phyloP scores from a whole-genome alignment of 2,888 invertebrate genomes.

The Drosophila rubida region DNA sequence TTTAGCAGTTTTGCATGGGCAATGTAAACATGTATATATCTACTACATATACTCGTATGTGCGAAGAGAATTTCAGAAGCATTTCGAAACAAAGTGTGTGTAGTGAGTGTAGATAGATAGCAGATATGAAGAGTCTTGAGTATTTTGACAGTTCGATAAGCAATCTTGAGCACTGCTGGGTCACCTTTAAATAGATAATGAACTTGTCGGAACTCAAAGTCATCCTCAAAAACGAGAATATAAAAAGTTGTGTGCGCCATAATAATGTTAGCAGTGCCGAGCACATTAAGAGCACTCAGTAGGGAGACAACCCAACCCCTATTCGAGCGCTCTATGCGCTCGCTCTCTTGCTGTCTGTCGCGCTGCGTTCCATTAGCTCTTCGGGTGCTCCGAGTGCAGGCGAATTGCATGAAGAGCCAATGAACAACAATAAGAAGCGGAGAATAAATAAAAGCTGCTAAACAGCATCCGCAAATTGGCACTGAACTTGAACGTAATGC shows the following conservation, averaged over 20 bases:
- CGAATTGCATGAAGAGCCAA: conserved; percentile 28
- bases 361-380: conserved; percentile 16
- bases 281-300: background rate
- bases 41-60: background rate
- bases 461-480: conserved; percentile 51
- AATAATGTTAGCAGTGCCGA: background rate
- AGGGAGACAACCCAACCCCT: conserved; percentile 11
- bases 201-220: conserved; percentile 2
- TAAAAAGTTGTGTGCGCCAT: background rate
- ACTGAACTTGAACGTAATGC: conserved; percentile 67
- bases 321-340: conserved; percentile 13
- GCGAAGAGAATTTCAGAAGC: background rate
- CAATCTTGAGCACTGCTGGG: conserved; percentile 6
- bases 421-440: conserved; percentile 12
- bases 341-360: conserved; percentile 3
- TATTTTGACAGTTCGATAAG: conserved; percentile 5
- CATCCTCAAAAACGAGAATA: background rate
- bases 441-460: conserved; percentile 8
- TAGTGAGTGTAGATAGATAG: background rate
- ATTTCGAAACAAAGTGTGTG: background rate
- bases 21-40: conserved; percentile 7
- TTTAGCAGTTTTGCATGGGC: background rate
- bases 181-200: conserved; percentile 14
- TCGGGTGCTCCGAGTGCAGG: conserved; percentile 21
- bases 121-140: conserved; percentile 14